These are phyloP conservation scores for Achlya flavicornis DNA, from an alignment of 2,888 invertebrate species.

Conservation along the genomic window DNA sequence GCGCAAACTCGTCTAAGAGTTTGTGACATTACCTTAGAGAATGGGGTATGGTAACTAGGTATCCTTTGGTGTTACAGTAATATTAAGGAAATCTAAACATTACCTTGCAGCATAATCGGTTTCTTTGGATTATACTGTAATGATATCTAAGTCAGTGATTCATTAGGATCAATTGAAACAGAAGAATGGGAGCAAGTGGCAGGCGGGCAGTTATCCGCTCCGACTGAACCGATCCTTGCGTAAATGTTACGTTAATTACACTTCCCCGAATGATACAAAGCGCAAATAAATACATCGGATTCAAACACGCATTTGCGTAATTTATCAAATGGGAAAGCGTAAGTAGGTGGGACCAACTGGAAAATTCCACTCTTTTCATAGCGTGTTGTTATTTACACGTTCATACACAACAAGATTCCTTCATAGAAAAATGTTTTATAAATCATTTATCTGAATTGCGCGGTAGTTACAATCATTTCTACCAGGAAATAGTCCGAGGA, in stretches of 20 bases:
- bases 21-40: too few species aligned
- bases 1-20: too few species aligned
- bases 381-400: constrained; percentile 6
- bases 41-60: too few species aligned
- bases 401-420: not conserved
- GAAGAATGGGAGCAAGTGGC: too few species aligned
- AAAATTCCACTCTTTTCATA: not conserved
- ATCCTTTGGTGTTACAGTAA: too few species aligned
- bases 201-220: too few species aligned
- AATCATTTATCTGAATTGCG: constrained; percentile 3
- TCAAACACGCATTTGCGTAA: constrained; percentile 7
- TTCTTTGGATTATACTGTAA: too few species aligned
- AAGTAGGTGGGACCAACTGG: not conserved
- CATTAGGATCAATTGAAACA: too few species aligned
- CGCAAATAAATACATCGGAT: constrained; percentile 1
- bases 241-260: not conserved
- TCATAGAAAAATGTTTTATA: not conserved
- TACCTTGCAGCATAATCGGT: too few species aligned
- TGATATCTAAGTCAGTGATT: too few species aligned
- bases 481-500: not conserved
- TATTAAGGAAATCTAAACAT: too few species aligned
- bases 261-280: not conserved
- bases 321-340: constrained; percentile 4
- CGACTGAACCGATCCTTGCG: not conserved
- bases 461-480: not conserved